phyloP scores from a whole-genome alignment of 2,888 invertebrate species.

The Argyresthia goedartella region DNA sequence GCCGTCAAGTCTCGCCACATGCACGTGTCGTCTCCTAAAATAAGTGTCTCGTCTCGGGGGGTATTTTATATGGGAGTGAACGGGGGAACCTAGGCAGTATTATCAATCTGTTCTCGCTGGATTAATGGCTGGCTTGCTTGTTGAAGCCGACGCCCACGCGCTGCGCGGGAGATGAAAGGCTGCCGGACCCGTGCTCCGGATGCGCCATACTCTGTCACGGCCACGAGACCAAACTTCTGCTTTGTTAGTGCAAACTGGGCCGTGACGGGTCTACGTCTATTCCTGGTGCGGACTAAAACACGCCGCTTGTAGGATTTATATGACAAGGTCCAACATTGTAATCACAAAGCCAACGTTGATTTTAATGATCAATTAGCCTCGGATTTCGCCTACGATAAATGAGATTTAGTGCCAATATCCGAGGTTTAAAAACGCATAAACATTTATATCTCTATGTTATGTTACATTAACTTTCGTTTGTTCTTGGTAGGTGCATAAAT shows the following conservation, averaged over 20 bases:
- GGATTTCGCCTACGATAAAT: constrained; percentile 19
- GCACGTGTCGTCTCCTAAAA: constrained; percentile 43
- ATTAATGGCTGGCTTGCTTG: constrained; percentile 22
- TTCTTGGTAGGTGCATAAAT: not conserved
- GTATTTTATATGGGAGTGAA: constrained; percentile 30
- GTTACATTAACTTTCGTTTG: not conserved
- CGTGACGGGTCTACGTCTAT: constrained; percentile 49
- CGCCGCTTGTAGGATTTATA: constrained; percentile 35
- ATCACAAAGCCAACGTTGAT: constrained; percentile 28
- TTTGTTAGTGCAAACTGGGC: constrained; percentile 45
- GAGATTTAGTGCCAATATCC: not conserved
- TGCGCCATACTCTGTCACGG: constrained; percentile 30
- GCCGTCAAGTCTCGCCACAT: not conserved
- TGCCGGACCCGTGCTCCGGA: constrained; percentile 19
- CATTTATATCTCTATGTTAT: not conserved
- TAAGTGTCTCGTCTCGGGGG: constrained; percentile 29
- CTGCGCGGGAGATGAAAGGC: constrained; percentile 40
- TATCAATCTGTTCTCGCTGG: constrained; percentile 20
- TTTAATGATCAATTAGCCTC: constrained; percentile 24
- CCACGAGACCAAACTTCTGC: constrained; percentile 29
- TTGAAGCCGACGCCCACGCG: not conserved
- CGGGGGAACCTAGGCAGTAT: constrained; percentile 17
- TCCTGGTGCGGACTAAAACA: constrained; percentile 23
- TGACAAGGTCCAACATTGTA: constrained; percentile 38
- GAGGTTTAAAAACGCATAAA: constrained; percentile 3